Base-by-base conservation (phyloP, 2,888 invertebrate species). In the Pollenia labialis region DNA sequence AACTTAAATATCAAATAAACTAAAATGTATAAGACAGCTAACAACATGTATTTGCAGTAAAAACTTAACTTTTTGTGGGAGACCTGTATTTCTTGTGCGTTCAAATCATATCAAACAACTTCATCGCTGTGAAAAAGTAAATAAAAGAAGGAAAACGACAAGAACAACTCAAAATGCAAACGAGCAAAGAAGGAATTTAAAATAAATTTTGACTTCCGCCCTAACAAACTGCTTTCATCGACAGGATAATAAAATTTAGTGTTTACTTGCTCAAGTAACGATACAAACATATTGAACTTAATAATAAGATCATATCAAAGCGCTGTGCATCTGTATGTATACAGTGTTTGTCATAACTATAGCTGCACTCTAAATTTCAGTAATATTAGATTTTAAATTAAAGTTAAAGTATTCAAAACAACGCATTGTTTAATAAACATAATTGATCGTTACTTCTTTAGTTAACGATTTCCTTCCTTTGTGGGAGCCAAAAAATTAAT, bases 171-270 rank as follows among this genome's bases (percentile, higher is more conserved):
- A 52, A 48, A 58, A 46, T 12, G 64, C 12, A 72, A 74, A 71
- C 80, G 50, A 71, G 52, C 52, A 32, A 16, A 79, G 48, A 56
- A 56, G 23, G 69, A 81, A 76, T 44, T 76, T 62, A 48, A 71
- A 76, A 76, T 81, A 81, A 85, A 80, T 62, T 81, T 81, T 85
- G 50, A 81, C 71, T 81, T 85, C 85, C 85, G 81, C 69, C 75
- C 81, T 62, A 71, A 81, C 71, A 85, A 76, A 81, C 60, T 76
- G 81, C 75, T 85, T 85, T 85, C 76, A 81, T 85, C 81, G 81
- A 81, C 85, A 85, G 81, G 64, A 81, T 76, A 85, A 71, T 76
- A 81, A 85, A 76, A 85, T 81, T 81, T 44, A 62, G 64, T 18
- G 62, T 64, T 80, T 58, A 62, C 23, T 42, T 66, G 18, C 44